Conservation (phyloP, 2,797 vertebrate species). For the Trichosurus vulpecula region DNA sequence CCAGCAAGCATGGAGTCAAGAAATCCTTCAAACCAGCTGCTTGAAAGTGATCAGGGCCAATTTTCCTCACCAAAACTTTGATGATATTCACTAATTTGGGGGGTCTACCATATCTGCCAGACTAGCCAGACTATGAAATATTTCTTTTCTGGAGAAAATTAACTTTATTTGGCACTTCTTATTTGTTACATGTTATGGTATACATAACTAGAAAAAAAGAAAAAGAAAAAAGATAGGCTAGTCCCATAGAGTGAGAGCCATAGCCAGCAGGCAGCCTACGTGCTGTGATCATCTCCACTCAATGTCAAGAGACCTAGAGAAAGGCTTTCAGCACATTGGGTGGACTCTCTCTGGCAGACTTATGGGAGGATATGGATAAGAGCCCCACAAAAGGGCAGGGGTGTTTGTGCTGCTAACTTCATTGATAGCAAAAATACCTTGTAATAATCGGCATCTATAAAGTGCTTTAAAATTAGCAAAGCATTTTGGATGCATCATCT, state of each 20-base stretch:
- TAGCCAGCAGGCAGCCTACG: background rate
- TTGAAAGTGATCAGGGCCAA: background rate
- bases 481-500: background rate
- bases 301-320: background rate
- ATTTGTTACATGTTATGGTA: background rate
- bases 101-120: background rate
- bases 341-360: background rate
- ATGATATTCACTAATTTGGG: background rate
- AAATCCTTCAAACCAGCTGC: background rate
- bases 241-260: background rate
- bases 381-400: background rate
- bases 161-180: background rate
- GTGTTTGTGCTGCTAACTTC: background rate
- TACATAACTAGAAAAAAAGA: background rate
- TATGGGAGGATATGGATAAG: background rate
- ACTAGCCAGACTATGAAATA: background rate
- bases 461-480: background rate
- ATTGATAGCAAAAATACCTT: background rate
- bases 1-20: background rate
- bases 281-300: background rate
- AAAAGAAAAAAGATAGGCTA: background rate
- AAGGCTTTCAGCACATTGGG: background rate
- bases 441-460: background rate
- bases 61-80: background rate
- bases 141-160: background rate